Base-by-base conservation (phyloP, 2,888 invertebrate genomes). In the Lasioglossum marginatum region DNA sequence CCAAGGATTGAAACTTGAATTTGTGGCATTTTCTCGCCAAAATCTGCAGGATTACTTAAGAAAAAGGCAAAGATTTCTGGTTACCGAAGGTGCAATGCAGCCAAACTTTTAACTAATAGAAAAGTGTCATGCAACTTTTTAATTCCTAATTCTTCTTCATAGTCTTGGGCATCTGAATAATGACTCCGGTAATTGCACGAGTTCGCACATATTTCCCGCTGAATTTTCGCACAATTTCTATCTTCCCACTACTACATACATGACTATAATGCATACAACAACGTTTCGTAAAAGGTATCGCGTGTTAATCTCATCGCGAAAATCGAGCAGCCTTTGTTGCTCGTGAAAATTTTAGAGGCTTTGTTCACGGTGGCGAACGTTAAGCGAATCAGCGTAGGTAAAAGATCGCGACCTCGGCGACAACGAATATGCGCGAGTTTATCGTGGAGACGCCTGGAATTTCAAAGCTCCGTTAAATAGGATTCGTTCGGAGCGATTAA, bases 401-500 rank as follows among this genome's bases (percentile, higher is more conserved):
- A 63, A 68, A 68, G 23, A 10, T 37, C 12, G 34, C 68, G 37
- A 37, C 1, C 37, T 34, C 37, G 23, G 10, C 34, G 37, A 37
- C 68, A 12, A 10, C 8, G 68, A 68, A 31, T 68, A 68, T 37
- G 37, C 68, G 37, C 34, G 68, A 37, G 68, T 34, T 68, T 68
- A 68, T 23, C 68, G 37, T 37, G 68, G 57, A 23, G 10, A 12
- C 34, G 43, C 23, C 34, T 34, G 10, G 66, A 34, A 68, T 66
- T 68, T 45, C 27, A 63, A 76, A 66, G 77, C 43, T 48, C 48
- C 27, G 79, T 57, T 34, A 34, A 73, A 73, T 48, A 19, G 48
- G 48, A 73, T 73, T 73, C 34, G 34, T 73, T 34, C 4, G 48
- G 23, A 4, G 19, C 73, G 73, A 73, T 73, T 48, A 73, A 73